phyloP scores from a whole-genome alignment of 2,113 vertebrate genomes.

The Spea multiplicata region DNA sequence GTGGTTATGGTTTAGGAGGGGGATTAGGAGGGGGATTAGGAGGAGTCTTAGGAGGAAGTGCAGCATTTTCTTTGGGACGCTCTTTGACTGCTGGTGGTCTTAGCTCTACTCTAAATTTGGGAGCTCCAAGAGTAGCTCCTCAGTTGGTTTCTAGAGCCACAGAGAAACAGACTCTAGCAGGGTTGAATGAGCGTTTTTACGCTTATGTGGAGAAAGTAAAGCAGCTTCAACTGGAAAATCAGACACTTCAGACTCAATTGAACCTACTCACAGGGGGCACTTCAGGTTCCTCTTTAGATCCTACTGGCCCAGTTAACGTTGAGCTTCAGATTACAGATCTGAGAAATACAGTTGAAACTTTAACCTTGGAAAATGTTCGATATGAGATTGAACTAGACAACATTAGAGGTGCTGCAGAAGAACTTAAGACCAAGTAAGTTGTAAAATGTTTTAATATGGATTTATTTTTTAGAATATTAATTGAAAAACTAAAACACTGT shows the following conservation, averaged over 20 bases:
- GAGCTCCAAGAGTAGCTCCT: constrained; percentile 16
- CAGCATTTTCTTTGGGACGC: constrained; percentile 60
- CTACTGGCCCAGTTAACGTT: constrained; percentile 50
- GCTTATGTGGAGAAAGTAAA: constrained; percentile 58
- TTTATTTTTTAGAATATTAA: not conserved
- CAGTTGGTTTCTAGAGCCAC: constrained; percentile 54
- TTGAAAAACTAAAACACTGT: not conserved
- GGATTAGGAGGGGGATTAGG: not conserved
- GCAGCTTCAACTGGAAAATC: constrained; percentile 58
- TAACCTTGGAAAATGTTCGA: constrained; percentile 60
- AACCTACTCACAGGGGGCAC: constrained; percentile 59
- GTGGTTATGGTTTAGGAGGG: not conserved
- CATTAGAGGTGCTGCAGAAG: constrained; percentile 59
- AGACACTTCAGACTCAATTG: constrained; percentile 58
- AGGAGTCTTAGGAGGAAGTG: constrained; percentile 37
- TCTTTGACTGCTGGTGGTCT: constrained; percentile 54
- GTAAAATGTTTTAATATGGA: not conserved
- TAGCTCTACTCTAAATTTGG: constrained; percentile 47
- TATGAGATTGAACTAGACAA: constrained; percentile 62
- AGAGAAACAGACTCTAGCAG: constrained; percentile 57
- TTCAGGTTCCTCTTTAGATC: constrained; percentile 49
- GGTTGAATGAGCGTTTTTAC: constrained; percentile 60
- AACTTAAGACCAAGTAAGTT: constrained; percentile 62
- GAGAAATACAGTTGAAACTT: constrained; percentile 53
- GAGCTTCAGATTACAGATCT: constrained; percentile 59